Base-by-base conservation (phyloP, 1,140 invertebrate genomes). In the Brachionus plicatilis region DNA sequence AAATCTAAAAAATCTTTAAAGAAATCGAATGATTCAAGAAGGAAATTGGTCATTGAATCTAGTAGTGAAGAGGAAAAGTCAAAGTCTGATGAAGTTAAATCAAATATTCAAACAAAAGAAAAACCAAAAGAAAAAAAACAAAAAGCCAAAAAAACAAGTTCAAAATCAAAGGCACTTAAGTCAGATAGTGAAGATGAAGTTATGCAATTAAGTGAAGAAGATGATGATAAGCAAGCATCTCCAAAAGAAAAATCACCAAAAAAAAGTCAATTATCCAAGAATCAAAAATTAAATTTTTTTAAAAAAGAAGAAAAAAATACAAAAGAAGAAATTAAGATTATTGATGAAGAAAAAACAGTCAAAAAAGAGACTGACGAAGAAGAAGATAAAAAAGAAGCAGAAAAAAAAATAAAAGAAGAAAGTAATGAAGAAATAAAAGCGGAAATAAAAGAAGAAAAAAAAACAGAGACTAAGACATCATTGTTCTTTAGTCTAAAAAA, bases 401-500 rank as follows among this genome's bases (percentile, higher is more conserved):
- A 29, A n/a, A 50, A 12, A 27, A 43, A 76, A 50, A 27, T 50
- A 27, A 76, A 76, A 37, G 11, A 43, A 33, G 5, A 33, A 5
- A 33, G 3, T 33, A 33, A 33, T 1, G 5, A 33, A 41, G 70
- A 75, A 20, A 11, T 12, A 9, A 37, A 37, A 75, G 45, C 17
- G 24, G 72, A 76, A 20, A 12, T 11, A 5, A 76, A 76, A 50
- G 45, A 76, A 53, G 72, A 76, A 47, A 50, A 76, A 76, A 76
- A 76, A 76, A 33, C 45, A 5, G 72, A 76, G 12, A 14, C 41
- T 5, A 76, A 76, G 43, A 76, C 72, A 76, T 76, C 72, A 27
- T n/a, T 76, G 17, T 76, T 76, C 50, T 76, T 76, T 37, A 76
- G 43, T 47, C 12, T 76, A 3, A 76, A 76, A 76, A 76, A 76